A percentile compares a stretch with the other conserved stretches of the same genome.
These are phyloP conservation scores for Antennarius maculatus DNA, from an alignment of 2,797 vertebrate genomes.

Conservation along the genomic window DNA sequence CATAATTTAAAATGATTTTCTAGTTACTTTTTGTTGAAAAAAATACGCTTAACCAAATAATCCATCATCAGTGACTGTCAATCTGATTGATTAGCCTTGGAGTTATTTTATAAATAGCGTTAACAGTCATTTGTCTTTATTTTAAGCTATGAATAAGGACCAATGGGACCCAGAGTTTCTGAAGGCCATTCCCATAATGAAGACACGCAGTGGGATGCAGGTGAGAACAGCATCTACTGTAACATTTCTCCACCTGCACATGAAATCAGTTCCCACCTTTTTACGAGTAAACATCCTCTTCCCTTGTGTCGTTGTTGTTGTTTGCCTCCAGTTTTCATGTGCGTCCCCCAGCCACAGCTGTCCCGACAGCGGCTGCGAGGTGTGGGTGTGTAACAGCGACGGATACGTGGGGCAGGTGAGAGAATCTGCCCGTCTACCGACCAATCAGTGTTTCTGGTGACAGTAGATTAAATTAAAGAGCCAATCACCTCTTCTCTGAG, in stretches of 20 bases:
- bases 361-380: constrained; percentile 90
- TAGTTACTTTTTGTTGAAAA: too few relatives aligned
- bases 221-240: constrained; percentile 65
- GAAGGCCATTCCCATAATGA: constrained; percentile 99
- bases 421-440: background rate
- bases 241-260: too few relatives aligned
- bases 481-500: background rate
- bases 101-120: background rate
- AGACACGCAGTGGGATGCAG: constrained; percentile 98
- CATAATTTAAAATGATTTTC: background rate
- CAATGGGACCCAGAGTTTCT: constrained; percentile 97
- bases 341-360: constrained; percentile 94
- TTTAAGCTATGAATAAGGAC: constrained; percentile 93
- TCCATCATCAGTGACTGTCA: background rate
- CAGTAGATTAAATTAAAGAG: background rate
- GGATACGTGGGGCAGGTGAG: constrained; percentile 98
- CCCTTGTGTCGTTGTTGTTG: constrained; percentile 11
- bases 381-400: constrained; percentile 99
- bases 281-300: background rate
- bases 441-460: background rate
- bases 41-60: background rate
- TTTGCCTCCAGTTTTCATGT: constrained; percentile 82
- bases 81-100: background rate
- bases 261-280: background rate
- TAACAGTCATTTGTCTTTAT: constrained; percentile 9